phyloP scores from a whole-genome alignment of 2,888 invertebrate genomes.

The Syrista parreyssii region DNA sequence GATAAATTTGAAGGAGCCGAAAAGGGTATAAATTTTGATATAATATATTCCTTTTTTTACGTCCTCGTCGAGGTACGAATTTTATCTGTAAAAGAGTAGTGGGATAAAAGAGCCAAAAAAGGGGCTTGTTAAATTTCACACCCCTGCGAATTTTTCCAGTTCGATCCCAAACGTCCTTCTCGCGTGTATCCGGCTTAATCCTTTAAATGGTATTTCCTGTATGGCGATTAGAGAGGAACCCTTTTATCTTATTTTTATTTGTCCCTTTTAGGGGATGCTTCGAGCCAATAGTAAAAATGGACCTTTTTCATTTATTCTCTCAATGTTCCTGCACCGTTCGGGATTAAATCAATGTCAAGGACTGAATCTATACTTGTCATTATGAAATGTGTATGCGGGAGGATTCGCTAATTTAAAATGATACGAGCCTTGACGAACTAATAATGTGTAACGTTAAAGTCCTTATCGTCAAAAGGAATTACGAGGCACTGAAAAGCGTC shows the following conservation, averaged over 20 bases:
- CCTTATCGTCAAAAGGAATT: background rate
- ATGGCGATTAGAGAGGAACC: background rate
- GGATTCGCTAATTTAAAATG: background rate
- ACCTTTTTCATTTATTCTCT: background rate
- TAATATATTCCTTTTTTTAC: background rate
- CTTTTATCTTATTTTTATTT: background rate
- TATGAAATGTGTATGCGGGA: background rate
- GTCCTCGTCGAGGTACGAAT: background rate
- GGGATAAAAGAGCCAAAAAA: background rate
- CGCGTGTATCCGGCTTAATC: conserved; percentile 32
- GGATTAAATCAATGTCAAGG: background rate
- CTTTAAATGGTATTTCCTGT: conserved; percentile 49
- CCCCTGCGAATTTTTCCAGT: background rate
- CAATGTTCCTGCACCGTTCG: background rate
- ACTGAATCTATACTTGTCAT: background rate
- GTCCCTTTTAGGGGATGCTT: background rate
- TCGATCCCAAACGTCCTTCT: background rate
- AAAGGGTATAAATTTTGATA: background rate
- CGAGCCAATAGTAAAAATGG: background rate
- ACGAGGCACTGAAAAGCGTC: background rate
- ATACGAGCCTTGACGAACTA: background rate
- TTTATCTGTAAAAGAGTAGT: background rate
- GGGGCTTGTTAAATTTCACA: background rate
- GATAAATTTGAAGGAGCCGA: background rate
- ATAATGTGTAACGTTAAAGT: background rate